A percentile compares a stretch with the other conserved stretches of the same genome.
These are phyloP conservation scores for Anser cygnoides DNA, from an alignment of 2,113 vertebrate genomes.

Conservation along the genomic window DNA sequence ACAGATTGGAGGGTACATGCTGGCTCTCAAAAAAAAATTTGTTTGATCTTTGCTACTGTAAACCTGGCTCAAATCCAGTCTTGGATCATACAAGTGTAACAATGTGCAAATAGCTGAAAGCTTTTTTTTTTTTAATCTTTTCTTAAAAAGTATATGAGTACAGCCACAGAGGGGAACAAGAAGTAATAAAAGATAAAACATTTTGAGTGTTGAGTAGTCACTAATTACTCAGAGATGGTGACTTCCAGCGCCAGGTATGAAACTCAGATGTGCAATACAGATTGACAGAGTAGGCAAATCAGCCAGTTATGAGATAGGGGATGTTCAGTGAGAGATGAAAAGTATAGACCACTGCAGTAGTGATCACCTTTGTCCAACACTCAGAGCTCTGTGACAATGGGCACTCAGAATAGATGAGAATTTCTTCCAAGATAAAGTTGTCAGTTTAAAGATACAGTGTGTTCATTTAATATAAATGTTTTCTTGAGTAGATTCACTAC, in stretches of 20 bases:
- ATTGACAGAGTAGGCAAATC: not conserved
- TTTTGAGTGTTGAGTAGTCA: not conserved
- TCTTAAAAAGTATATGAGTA: not conserved
- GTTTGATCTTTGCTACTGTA: not conserved
- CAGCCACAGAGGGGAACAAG: not conserved
- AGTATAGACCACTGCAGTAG: not conserved
- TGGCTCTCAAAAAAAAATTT: not conserved
- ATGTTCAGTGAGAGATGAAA: not conserved
- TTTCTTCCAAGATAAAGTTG: not conserved
- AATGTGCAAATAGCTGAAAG: not conserved
- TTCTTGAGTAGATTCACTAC: not conserved
- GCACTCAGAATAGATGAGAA: not conserved
- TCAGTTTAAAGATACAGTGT: not conserved
- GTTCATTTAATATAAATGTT: not conserved
- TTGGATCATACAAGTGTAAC: not conserved
- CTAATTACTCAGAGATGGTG: not conserved
- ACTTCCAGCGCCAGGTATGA: not conserved
- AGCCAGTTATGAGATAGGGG: not conserved
- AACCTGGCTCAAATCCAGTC: not conserved
- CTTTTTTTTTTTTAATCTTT: not conserved
- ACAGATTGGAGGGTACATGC: not conserved
- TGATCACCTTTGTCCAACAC: not conserved
- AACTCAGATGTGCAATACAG: not conserved
- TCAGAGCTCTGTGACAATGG: not conserved
- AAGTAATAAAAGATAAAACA: not conserved